Evolutionary conservation across 2,113 vertebrate species (phyloP).

Genomic region (Hippocampus abdominalis): DNA sequence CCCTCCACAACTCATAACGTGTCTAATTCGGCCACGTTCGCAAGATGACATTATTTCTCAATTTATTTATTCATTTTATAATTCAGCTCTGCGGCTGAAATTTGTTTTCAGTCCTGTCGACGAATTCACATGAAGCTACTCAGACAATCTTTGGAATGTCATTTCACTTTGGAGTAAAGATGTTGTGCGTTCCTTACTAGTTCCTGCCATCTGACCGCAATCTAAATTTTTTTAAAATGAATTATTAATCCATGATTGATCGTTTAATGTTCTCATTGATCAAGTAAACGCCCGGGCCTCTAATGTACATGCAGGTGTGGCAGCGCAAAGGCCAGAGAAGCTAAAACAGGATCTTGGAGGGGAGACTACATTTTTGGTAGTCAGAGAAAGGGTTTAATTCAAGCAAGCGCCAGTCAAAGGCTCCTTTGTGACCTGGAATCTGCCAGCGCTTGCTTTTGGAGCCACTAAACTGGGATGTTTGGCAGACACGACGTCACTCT

Average conservation of each 20-base stretch:
- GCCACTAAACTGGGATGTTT: background rate
- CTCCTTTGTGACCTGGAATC: background rate
- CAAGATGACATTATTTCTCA: no score
- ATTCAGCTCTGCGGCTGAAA: background rate
- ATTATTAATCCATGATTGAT: background rate
- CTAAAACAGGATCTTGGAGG: background rate
- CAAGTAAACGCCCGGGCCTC: background rate
- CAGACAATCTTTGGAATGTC: background rate
- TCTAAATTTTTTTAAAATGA: background rate
- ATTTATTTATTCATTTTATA: background rate
- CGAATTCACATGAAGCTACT: background rate
- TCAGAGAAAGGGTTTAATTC: background rate
- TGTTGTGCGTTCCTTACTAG: background rate
- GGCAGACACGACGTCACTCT: background rate
- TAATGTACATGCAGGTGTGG: constrained; percentile 9
- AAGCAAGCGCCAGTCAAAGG: background rate
- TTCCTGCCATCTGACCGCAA: constrained; percentile 1
- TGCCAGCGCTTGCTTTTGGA: background rate
- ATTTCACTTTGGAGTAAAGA: background rate
- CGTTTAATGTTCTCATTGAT: background rate
- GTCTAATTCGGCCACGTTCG: no score
- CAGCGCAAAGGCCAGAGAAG: background rate
- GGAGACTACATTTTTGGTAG: background rate
- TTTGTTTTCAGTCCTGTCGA: background rate
- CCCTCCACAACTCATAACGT: no score